Evolutionary conservation across 2,888 invertebrate species (phyloP).

Genomic region (Eustalomyia histrio): DNA sequence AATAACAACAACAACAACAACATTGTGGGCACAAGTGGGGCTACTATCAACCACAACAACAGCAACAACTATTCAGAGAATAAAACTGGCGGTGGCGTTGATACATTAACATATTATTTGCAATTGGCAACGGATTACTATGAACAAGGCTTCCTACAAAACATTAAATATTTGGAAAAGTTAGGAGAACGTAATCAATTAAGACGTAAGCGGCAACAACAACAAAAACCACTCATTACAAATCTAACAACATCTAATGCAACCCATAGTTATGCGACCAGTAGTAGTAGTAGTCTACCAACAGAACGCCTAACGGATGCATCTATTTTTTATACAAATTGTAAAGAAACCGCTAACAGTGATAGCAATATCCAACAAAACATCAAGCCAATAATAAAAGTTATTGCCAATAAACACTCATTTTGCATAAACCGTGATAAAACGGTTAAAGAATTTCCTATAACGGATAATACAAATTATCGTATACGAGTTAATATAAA

Average conservation of each 20-base stretch:
- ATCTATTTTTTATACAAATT: slow-evolving; percentile 23
- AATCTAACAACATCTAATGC: slow-evolving; percentile 25
- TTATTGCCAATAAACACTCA: slow-evolving; percentile 24
- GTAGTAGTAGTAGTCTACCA: slow-evolving; percentile 35
- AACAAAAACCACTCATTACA: slow-evolving; percentile 51
- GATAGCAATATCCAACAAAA: slow-evolving; percentile 24
- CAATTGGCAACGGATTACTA: slow-evolving; percentile 77
- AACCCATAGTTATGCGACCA: slow-evolving; percentile 44
- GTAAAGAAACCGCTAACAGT: slow-evolving; percentile 10
- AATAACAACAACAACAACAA: not conserved
- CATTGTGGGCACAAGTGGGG: not conserved
- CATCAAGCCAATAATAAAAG: slow-evolving; percentile 39
- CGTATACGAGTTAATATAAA: slow-evolving; percentile 74
- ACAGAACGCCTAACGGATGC: slow-evolving; percentile 48
- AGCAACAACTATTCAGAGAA: not conserved
- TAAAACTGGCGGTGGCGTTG: slow-evolving; percentile 11
- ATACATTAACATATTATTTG: slow-evolving; percentile 68
- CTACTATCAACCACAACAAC: not conserved
- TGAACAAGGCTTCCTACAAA: slow-evolving; percentile 75
- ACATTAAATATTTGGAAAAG: slow-evolving; percentile 77
- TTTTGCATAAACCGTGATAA: slow-evolving; percentile 31
- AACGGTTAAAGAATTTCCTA: slow-evolving; percentile 41
- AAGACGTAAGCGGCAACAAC: slow-evolving; percentile 47
- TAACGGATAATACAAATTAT: slow-evolving; percentile 47
- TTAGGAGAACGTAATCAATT: slow-evolving; percentile 73